Evolutionary conservation across 1,140 invertebrate species (phyloP), one percentile per base, ranked within the genome.

Genomic region (Heliconius himera): DNA sequence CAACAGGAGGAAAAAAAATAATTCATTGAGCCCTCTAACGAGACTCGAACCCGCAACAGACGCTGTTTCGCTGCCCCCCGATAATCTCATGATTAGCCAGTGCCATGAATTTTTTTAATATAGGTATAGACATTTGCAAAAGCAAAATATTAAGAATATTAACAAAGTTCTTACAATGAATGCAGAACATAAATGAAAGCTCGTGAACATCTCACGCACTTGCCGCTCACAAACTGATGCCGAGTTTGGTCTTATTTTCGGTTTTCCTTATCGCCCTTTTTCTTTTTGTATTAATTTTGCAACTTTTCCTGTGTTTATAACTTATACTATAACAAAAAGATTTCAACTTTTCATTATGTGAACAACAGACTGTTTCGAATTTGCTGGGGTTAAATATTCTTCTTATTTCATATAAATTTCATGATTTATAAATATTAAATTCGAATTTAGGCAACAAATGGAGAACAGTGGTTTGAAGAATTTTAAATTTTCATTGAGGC

Each of bases 191-290:
- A 60, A 26, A 22, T 60, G 60, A 4, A 29, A 66, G 11, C n/a
- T 1, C 29, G 60, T 6, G 60, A 29, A 29, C 60, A 66, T n/a
- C 26, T 26, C 60, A 26, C 60, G 13, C 60, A 66, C 60, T 22
- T 22, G n/a, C 54, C n/a, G 54, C 54, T 29, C 60, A n/a, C 26
- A 29, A 66, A 66, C 60, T 29, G 60, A 66, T 66, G 26, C 5
- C 60, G 60, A 66, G 26, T 66, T 66, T 16, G 26, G 60, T 9
- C 22, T 16, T 66, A 22, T 22, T 66, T 29, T 11, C 60, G 60
- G 26, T 26, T 66, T 66, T 66, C 60, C 60, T 66, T 16, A 66
- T 66, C 60, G 60, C 26, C 60, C 60, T 66, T 66, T 66, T 66
- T 29, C 60, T 66, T 46, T 46, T 46, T 46, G 60, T 66, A 66